Evolutionary conservation across 2,113 vertebrate species (phyloP).

Genomic region (Rhea pennata): DNA sequence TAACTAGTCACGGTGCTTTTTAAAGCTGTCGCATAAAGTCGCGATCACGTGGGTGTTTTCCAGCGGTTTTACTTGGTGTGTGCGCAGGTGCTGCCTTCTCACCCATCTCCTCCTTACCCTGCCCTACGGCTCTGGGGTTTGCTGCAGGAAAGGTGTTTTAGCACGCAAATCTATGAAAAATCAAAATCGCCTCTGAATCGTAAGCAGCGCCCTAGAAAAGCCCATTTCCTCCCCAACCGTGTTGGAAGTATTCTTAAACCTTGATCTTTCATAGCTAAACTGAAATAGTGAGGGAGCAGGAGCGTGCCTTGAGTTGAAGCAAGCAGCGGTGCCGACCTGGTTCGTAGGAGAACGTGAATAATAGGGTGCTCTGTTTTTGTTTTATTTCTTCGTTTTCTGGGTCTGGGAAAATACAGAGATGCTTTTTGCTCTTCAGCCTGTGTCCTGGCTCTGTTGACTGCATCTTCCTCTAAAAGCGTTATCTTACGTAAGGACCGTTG

Average conservation of each 20-base stretch:
- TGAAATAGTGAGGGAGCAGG: background rate
- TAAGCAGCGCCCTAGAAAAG: background rate
- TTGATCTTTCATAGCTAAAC: background rate
- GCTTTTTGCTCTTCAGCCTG: background rate
- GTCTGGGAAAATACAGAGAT: background rate
- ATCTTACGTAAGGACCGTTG: background rate
- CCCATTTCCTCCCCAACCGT: background rate
- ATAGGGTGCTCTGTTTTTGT: background rate
- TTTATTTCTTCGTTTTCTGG: background rate
- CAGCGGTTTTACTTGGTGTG: background rate
- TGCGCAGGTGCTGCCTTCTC: background rate
- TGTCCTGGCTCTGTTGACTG: fast-evolving
- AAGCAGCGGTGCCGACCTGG: background rate
- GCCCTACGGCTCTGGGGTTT: background rate
- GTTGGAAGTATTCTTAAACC: background rate
- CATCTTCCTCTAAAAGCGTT: background rate
- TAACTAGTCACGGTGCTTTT: background rate
- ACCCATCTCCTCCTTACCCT: background rate
- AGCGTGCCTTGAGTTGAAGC: background rate
- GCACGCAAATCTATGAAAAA: background rate
- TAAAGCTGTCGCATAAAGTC: background rate
- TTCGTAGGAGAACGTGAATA: background rate
- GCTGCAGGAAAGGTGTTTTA: background rate
- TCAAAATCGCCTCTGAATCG: background rate
- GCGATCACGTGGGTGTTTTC: background rate